Evolutionary conservation across 2,888 invertebrate species (phyloP), one percentile per base, ranked within the genome.

Genomic region (Xestia rhomboidea): DNA sequence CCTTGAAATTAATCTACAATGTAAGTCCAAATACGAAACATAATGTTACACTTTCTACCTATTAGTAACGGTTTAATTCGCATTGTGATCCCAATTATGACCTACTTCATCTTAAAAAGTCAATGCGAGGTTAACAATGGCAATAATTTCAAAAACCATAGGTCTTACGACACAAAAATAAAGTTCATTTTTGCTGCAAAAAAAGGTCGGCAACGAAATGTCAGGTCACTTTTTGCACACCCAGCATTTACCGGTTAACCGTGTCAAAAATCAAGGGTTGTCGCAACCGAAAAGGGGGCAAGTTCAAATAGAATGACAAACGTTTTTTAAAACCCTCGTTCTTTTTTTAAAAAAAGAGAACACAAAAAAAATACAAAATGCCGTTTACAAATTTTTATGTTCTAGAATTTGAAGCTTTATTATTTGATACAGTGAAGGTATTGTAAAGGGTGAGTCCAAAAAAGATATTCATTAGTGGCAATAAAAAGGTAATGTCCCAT

Each of bases 321-420:
- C 92, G 89, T 77, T 92, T 93, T 93, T 92, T 93, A 92, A 93
- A 93, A 93, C 92, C 93, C 91, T 91, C 89, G 88, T 92, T 89
- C 90, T 90, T 91, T 91, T 90, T 92, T 92, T 93, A 89, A 86
- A 77, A 86, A 87, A 86, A 72, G 76, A 81, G 82, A 68, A 84
- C 90, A 89, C 89, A 60, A 73, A 91, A 91, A 90, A 88, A 88
- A 76, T 67, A 93, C 93, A 93, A 93, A 92, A 90, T 82, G 84
- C 83, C 92, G 93, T 94, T 95, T 95, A 96, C 96, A 95, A 96
- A 95, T 95, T 96, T 96, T 96, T 94, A 95, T 94, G 93, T 93
- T 91, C 90, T 85, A 88, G 44, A 91, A 90, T 94, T 93, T 93
- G 84, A 94, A 94, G 92, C 90, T 95, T 95, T 94, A 94, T 95